Evolutionary conservation across 2,888 invertebrate species (phyloP).

Genomic region (Idaea straminata): DNA sequence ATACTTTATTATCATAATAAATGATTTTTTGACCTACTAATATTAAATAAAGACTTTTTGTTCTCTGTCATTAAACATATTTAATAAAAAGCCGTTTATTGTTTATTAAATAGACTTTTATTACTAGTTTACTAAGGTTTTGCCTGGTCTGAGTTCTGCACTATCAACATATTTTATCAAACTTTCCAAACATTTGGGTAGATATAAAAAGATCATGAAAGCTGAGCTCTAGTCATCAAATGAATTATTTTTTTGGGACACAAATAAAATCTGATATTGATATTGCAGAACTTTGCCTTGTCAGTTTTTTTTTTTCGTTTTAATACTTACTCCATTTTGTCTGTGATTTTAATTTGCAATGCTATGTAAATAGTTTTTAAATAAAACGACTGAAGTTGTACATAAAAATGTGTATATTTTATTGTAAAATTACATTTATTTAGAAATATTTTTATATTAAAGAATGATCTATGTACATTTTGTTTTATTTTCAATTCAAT

Average conservation of each 20-base stretch:
- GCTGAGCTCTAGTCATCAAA: no score
- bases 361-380: conserved; percentile 13
- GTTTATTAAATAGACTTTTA: background rate
- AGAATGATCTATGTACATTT: background rate
- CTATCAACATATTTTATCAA: no score
- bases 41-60: no score
- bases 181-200: no score
- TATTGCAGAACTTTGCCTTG: no score
- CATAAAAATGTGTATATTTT: conserved; percentile 25
- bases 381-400: conserved; percentile 28
- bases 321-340: conserved; percentile 10
- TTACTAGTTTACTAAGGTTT: background rate
- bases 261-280: no score
- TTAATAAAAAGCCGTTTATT: background rate
- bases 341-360: conserved; percentile 26
- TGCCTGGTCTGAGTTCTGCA: no score
- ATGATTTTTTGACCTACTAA: no score
- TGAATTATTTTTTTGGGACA: no score
- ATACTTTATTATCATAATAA: no score
- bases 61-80: background rate
- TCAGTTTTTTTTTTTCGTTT: background rate
- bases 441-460: background rate
- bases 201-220: no score
- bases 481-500: conserved; percentile 13
- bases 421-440: background rate